Evolutionary conservation across 2,797 vertebrate genomes (phyloP).

Genomic region (Sebastolobus alascanus): DNA sequence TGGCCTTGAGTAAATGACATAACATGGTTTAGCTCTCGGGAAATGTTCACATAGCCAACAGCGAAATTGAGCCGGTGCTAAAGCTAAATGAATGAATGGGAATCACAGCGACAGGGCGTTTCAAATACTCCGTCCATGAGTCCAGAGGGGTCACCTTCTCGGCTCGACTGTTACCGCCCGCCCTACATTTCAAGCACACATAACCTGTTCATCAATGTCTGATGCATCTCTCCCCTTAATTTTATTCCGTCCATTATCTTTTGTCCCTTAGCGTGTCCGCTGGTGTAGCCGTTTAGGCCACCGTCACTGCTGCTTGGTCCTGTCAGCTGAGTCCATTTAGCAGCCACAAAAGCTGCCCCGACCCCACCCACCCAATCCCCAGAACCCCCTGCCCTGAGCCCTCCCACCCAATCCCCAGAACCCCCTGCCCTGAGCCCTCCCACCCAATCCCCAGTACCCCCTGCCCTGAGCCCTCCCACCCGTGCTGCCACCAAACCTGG

Average conservation of each 20-base stretch:
- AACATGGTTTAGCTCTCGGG: slow-evolving; percentile 43
- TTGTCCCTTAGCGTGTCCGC: slow-evolving; percentile 66
- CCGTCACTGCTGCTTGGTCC: slow-evolving; percentile 64
- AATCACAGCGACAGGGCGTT: slow-evolving; percentile 57
- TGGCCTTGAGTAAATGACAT: slow-evolving; percentile 49
- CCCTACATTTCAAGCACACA: not conserved
- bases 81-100: slow-evolving; percentile 64
- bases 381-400: slow-evolving; percentile 6
- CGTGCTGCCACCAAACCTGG: slow-evolving; percentile 36
- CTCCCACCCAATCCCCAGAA: slow-evolving; percentile 10
- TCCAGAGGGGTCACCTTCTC: slow-evolving; percentile 71
- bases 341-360: slow-evolving; percentile 69
- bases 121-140: slow-evolving; percentile 63
- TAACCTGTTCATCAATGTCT: slow-evolving; percentile 72
- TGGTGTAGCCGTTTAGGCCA: slow-evolving; percentile 62
- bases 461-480: slow-evolving; percentile 19
- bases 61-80: slow-evolving; percentile 39
- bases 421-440: slow-evolving; percentile 11
- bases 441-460: not conserved
- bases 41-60: slow-evolving; percentile 29
- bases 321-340: slow-evolving; percentile 84
- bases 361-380: slow-evolving; percentile 38
- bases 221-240: slow-evolving; percentile 41
- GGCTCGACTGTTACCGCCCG: not conserved
- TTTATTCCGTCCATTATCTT: slow-evolving; percentile 62